Evolutionary conservation across 1,140 invertebrate genomes (phyloP).

Genomic region (Frieseomelitta varia): DNA sequence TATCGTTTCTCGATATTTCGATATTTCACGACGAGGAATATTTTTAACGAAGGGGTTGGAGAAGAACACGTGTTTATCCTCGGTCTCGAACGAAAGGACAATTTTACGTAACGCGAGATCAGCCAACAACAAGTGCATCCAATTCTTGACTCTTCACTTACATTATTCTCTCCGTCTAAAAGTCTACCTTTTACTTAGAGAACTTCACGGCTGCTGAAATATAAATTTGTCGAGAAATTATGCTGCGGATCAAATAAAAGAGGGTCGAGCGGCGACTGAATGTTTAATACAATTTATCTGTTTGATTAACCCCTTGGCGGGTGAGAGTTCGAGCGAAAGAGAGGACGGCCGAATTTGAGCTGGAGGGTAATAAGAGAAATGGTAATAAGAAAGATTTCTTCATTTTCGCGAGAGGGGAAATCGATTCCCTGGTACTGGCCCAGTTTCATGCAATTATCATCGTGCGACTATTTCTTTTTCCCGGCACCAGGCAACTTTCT

Average conservation of each 20-base stretch:
- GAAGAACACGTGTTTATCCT: too few relatives aligned
- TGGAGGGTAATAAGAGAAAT: not conserved
- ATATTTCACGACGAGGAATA: not conserved
- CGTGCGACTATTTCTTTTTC: slow-evolving; percentile 6
- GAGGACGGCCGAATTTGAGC: not conserved
- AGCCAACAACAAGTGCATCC: too few relatives aligned
- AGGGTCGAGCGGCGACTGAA: not conserved
- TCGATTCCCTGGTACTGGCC: slow-evolving; percentile 22
- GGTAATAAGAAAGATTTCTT: not conserved
- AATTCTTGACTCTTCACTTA: too few relatives aligned
- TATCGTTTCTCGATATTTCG: not conserved
- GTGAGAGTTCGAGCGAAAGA: not conserved
- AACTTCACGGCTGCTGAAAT: not conserved
- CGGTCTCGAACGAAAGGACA: too few relatives aligned
- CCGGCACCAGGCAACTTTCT: slow-evolving; percentile 10
- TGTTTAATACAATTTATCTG: not conserved
- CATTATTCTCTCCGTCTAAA: too few relatives aligned
- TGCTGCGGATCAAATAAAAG: not conserved
- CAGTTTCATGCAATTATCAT: slow-evolving; percentile 48
- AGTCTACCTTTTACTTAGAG: too few relatives aligned
- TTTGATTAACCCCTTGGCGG: too few relatives aligned
- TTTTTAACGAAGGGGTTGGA: too few relatives aligned
- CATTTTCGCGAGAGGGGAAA: not conserved
- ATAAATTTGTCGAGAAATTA: not conserved
- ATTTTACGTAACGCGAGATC: too few relatives aligned